Evolutionary conservation across 2,113 vertebrate species (phyloP).

Genomic region (Hyperoodon ampullatus): DNA sequence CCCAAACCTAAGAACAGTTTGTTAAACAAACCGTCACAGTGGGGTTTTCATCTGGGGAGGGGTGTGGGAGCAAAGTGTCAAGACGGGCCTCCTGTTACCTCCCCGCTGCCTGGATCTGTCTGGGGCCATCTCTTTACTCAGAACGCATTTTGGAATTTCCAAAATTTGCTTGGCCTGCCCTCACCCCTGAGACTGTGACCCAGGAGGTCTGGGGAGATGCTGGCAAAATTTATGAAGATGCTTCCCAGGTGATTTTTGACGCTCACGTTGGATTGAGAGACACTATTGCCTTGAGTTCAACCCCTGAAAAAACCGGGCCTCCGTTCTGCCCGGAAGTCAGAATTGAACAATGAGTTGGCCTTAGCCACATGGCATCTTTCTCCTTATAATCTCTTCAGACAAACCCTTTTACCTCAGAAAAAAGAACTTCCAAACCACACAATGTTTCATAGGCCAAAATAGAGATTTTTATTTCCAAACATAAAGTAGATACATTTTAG

Average conservation of each 20-base stretch:
- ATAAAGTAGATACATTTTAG: slow-evolving; percentile 74
- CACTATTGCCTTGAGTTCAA: accelerated
- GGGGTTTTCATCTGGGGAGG: not conserved
- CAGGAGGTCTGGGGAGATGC: not conserved
- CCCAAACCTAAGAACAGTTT: not conserved
- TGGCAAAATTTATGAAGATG: not conserved
- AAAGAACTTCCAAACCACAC: slow-evolving; percentile 67
- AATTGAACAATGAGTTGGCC: not conserved
- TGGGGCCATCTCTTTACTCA: not conserved
- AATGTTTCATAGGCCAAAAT: slow-evolving; percentile 82
- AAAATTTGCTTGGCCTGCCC: not conserved
- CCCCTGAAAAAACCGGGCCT: accelerated
- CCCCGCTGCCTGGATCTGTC: no score
- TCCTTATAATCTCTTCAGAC: not conserved
- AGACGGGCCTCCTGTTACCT: no score
- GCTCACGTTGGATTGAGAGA: accelerated
- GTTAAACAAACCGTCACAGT: accelerated
- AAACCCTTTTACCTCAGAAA: slow-evolving; percentile 43
- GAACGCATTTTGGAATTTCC: not conserved
- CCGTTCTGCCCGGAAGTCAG: not conserved
- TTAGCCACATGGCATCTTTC: accelerated
- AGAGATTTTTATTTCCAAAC: slow-evolving; percentile 79
- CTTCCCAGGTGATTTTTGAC: accelerated
- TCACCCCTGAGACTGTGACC: not conserved
- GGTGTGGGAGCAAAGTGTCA: accelerated